phyloP scores from a whole-genome alignment of 1,140 invertebrate species.

The Drosophila insularis region DNA sequence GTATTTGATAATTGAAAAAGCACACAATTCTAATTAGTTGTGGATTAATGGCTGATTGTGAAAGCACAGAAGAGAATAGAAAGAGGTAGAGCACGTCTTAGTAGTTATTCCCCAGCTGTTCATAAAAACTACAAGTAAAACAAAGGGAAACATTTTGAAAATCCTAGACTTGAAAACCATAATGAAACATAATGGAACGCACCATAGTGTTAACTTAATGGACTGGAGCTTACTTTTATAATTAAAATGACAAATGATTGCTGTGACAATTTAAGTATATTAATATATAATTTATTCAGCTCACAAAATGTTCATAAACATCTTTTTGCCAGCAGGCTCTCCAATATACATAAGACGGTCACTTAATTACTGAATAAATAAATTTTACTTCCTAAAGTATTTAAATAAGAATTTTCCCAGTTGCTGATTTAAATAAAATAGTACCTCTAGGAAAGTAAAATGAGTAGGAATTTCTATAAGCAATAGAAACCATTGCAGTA shows the following conservation, averaged over 20 bases:
- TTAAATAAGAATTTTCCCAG: no score
- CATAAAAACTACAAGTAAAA: not conserved
- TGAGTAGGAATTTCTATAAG: no score
- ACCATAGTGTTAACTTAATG: not conserved
- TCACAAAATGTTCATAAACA: not conserved
- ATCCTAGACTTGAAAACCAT: not conserved
- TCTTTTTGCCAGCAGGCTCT: not conserved
- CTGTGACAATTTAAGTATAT: not conserved
- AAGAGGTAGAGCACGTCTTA: not conserved
- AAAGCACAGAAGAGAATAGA: not conserved
- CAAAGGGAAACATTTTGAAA: not conserved
- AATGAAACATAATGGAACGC: not conserved
- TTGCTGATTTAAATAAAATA: no score
- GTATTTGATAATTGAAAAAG: constrained; percentile 53
- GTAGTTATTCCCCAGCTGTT: not conserved
- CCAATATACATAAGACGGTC: not conserved
- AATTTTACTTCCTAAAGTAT: not conserved
- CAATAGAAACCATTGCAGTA: no score
- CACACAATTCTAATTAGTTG: constrained; percentile 55
- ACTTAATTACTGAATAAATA: not conserved
- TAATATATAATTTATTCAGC: not conserved
- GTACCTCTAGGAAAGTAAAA: no score
- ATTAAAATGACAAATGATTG: constrained; percentile 2
- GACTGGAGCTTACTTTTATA: not conserved
- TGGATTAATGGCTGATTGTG: constrained; percentile 53